phyloP scores from a whole-genome alignment of 2,797 vertebrate genomes.

The Hyperoplus lanceolatus region DNA sequence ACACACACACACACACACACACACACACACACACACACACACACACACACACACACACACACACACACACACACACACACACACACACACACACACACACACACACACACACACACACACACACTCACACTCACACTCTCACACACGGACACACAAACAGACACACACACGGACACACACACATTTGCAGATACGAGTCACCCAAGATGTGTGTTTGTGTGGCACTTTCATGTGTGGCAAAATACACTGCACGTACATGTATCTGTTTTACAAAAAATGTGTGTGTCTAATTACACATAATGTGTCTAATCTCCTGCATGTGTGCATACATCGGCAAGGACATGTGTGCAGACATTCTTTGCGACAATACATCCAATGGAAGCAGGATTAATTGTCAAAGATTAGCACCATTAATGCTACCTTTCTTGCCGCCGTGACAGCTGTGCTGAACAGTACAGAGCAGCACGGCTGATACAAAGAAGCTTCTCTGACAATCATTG shows the following conservation, averaged over 20 bases:
- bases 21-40: not conserved
- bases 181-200: constrained; percentile 2
- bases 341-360: constrained; percentile 29
- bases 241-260: not conserved
- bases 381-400: constrained; percentile 70
- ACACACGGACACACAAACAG: constrained; percentile 10
- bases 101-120: constrained; percentile 1
- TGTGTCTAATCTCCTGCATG: not conserved
- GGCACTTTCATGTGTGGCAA: constrained; percentile 1
- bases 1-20: constrained; percentile 1
- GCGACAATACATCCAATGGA: constrained; percentile 46
- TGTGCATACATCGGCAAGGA: not conserved
- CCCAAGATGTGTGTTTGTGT: constrained; percentile 21
- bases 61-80: constrained; percentile 8
- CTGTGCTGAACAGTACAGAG: constrained; percentile 54
- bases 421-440: constrained; percentile 59
- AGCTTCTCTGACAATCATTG: constrained; percentile 48
- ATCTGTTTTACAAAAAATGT: constrained; percentile 29
- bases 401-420: constrained; percentile 68
- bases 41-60: not conserved
- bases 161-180: not conserved
- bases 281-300: constrained; percentile 16
- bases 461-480: constrained; percentile 58
- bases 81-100: not conserved
- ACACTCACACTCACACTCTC: not conserved